Base-by-base conservation (phyloP, 1,140 invertebrate genomes). In the Panagrolaimus sp. region DNA sequence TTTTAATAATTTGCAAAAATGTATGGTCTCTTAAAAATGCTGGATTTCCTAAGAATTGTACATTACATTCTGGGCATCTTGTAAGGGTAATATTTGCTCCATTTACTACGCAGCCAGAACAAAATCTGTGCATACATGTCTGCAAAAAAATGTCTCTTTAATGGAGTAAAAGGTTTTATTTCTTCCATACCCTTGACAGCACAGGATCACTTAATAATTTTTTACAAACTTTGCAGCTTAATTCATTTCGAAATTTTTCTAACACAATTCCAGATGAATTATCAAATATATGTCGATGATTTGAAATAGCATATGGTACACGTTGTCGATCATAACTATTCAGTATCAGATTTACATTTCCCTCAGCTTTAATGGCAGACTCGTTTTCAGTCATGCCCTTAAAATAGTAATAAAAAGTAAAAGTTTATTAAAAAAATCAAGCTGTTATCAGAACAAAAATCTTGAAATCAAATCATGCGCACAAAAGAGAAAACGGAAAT, bases 101-200 rank as follows among this genome's bases (percentile, higher is more conserved):
- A 25, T 57, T 20, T 25, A 57, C 27, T 4, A 57, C 51, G n/a
- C 51, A 57, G 9, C 20, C 2, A 9, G 11, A n/a, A 57, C 51
- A 57, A 57, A 57, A 57, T 57, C 51, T 57, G 4, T 57, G 51
- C 51, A 20, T 57, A 27, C 51, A 57, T 16, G 51, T 25, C 51
- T 57, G 51, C 11, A 57, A 51, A 57, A 57, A 57, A 11, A 20
- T 3, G 9, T 38, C 7, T 38, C n/a, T n/a, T n/a, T n/a, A n/a
- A n/a, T n/a, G n/a, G n/a, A n/a, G n/a, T n/a, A n/a, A n/a, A n/a
- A n/a, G n/a, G 20, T 57, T 20, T 11, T 16, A 16, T 20, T 5
- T n/a, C n/a, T 27, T 27, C n/a, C n/a, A 25, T 57, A 57, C 51
- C n/a, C 51, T 5, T 8, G 51, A 57, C n/a, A 57, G 51, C 51